A percentile compares a stretch with the other conserved stretches of the same genome.
These are phyloP conservation scores for Ceratothoa steindachneri DNA, from an alignment of 2,888 invertebrate species.

Conservation along the genomic window DNA sequence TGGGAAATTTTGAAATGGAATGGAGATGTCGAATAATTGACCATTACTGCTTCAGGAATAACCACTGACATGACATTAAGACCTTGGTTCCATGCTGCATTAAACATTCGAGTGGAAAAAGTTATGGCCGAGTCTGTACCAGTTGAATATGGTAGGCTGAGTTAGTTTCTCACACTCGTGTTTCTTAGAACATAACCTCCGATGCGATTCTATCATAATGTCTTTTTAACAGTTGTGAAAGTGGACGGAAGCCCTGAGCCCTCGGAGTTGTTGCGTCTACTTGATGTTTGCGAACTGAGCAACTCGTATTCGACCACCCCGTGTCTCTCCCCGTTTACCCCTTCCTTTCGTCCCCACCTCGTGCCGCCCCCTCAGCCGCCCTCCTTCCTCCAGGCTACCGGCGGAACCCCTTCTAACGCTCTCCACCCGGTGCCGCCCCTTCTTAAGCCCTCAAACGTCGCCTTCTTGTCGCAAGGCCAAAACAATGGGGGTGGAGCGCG, in stretches of 20 bases:
- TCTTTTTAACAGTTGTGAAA: constrained; percentile 56
- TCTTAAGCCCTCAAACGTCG: constrained; percentile 45
- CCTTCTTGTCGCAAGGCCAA: constrained; percentile 42
- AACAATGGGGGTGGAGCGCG: background rate
- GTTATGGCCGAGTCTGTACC: no score
- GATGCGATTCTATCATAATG: no score
- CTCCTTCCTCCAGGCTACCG: background rate
- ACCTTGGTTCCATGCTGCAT: no score
- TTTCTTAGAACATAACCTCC: no score
- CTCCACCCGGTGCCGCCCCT: constrained; percentile 21
- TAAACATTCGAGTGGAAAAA: no score
- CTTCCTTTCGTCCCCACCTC: constrained; percentile 21
- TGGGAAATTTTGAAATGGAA: no score
- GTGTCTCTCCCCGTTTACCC: constrained; percentile 69
- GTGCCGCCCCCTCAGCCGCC: background rate
- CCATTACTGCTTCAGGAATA: no score
- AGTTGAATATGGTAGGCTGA: no score
- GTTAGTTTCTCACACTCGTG: no score
- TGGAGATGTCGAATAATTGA: no score
- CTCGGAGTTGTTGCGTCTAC: constrained; percentile 79
- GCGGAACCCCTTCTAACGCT: background rate
- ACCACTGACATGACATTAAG: no score
- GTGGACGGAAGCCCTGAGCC: constrained; percentile 85
- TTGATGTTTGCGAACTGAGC: constrained; percentile 91
- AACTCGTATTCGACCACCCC: constrained; percentile 73